Evolutionary conservation across 1,140 invertebrate genomes (phyloP).

Genomic region (Drosophila kepulauana): DNA sequence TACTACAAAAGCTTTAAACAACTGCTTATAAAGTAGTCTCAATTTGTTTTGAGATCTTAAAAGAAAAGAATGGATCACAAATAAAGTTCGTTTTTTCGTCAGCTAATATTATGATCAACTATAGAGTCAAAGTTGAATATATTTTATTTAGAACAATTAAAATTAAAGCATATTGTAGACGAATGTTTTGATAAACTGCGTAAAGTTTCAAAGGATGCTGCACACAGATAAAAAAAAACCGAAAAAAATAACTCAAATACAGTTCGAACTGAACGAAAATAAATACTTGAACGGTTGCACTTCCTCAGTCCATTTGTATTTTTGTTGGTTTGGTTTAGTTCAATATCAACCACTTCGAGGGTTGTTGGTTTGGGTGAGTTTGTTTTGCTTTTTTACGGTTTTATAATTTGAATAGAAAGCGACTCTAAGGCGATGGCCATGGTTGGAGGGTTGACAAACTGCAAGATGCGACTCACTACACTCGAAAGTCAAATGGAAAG

Average conservation of each 20-base stretch:
- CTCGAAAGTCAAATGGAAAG: slow-evolving; percentile 48
- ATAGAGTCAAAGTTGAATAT: no score
- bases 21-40: slow-evolving; percentile 5
- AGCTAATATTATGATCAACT: no score
- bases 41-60: no score
- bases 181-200: slow-evolving; percentile 63
- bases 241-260: slow-evolving; percentile 49
- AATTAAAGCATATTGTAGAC: not conserved
- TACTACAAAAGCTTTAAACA: not conserved
- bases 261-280: slow-evolving; percentile 68
- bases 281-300: slow-evolving; percentile 51
- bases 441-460: slow-evolving; percentile 60
- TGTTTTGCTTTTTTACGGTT: slow-evolving; percentile 63
- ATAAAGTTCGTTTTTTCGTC: no score
- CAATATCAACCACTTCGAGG: slow-evolving; percentile 9
- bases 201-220: slow-evolving; percentile 64
- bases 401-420: slow-evolving; percentile 48
- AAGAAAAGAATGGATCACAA: no score
- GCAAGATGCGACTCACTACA: slow-evolving; percentile 48
- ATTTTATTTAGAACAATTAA: no score
- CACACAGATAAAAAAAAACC: slow-evolving; percentile 23
- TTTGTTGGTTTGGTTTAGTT: slow-evolving; percentile 6
- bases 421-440: slow-evolving; percentile 3
- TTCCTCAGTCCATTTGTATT: not conserved
- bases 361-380: slow-evolving; percentile 38